These are phyloP conservation scores for Lepetodrilus schrolli DNA, from an alignment of 2,888 invertebrate genomes.

Conservation along the genomic window DNA sequence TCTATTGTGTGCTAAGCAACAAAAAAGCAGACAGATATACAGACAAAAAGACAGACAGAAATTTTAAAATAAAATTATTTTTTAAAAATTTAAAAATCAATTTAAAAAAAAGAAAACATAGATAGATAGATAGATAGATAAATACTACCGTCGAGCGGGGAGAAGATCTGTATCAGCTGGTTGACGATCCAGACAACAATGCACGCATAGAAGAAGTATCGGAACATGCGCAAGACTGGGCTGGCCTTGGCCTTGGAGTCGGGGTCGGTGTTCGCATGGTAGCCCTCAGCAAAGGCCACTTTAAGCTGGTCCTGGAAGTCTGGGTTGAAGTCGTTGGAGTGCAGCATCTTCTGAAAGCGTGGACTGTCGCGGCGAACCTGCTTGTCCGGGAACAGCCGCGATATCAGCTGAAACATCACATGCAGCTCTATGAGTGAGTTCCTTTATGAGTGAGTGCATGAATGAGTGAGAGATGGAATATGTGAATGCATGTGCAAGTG, in stretches of 20 bases:
- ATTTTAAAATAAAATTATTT: no score
- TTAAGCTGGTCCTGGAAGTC: conserved; percentile 47
- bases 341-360: conserved; percentile 40
- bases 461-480: no score
- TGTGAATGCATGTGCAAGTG: no score
- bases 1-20: neutral
- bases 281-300: conserved; percentile 66
- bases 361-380: conserved; percentile 30
- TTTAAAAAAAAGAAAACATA: neutral
- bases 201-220: conserved; percentile 46
- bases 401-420: conserved; percentile 32
- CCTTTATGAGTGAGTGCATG: no score
- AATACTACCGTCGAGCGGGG: conserved; percentile 54
- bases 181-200: conserved; percentile 49
- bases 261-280: conserved; percentile 52
- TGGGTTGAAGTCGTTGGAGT: conserved; percentile 40
- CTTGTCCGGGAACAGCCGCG: conserved; percentile 33
- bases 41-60: no score
- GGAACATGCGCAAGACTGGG: conserved; percentile 38
- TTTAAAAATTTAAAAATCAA: no score
- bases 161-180: conserved; percentile 54
- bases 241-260: conserved; percentile 39
- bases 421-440: neutral
- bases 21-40: neutral
- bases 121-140: no score